Conservation (phyloP, 2,113 vertebrate species). For the Manacus vitellinus region DNA sequence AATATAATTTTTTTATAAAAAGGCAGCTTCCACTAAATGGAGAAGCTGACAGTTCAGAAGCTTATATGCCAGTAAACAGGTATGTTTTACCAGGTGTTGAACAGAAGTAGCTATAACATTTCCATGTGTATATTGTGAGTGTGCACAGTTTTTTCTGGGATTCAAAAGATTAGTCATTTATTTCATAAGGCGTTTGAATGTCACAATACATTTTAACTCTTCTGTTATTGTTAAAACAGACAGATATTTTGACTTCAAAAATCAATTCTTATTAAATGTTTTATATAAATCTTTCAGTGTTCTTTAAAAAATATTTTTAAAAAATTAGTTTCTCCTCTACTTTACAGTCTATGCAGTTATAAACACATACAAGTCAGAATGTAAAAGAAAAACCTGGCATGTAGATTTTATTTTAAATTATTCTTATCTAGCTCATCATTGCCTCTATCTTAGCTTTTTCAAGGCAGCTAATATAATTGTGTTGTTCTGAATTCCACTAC, state of each 20-base stretch:
- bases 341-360: neutral
- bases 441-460: neutral
- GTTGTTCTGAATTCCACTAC: accelerated
- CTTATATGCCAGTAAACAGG: neutral
- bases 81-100: neutral
- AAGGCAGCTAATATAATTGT: neutral
- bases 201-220: neutral
- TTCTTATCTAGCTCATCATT: neutral
- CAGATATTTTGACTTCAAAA: neutral
- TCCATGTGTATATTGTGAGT: neutral
- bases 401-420: neutral
- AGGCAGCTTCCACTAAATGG: neutral
- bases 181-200: neutral
- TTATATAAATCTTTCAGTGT: neutral
- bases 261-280: neutral
- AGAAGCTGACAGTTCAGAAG: neutral
- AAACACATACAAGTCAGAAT: neutral
- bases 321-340: neutral
- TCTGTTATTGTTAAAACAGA: neutral
- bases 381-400: neutral
- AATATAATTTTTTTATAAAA: neutral
- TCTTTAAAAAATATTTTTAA: neutral
- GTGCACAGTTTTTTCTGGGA: neutral
- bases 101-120: neutral
- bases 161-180: neutral